Percentiles rank a stretch among this genome's conserved stretches.
These are phyloP conservation scores for Smittia aterrima DNA, from an alignment of 2,888 invertebrate species.

Conservation along the genomic window DNA sequence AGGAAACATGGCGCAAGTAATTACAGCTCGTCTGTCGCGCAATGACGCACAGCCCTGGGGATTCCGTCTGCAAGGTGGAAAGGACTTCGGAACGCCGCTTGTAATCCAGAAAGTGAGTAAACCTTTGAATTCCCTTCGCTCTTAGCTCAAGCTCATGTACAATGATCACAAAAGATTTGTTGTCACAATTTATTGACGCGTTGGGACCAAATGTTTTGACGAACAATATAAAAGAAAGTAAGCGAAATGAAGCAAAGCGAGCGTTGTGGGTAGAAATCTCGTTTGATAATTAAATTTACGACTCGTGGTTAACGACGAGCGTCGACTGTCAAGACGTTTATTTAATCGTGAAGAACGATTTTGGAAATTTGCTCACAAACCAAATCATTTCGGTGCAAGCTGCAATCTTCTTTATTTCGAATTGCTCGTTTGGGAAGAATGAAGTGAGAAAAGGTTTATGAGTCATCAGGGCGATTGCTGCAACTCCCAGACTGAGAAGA, in stretches of 20 bases:
- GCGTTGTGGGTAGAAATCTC: neutral
- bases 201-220: neutral
- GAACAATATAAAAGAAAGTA: neutral
- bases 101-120: slow-evolving; percentile 85
- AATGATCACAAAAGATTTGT: neutral
- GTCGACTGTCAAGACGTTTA: neutral
- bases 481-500: neutral
- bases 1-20: slow-evolving; percentile 70
- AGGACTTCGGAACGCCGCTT: slow-evolving; percentile 87
- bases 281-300: neutral
- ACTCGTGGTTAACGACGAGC: neutral
- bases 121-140: neutral
- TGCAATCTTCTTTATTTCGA: neutral
- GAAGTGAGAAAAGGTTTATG: neutral
- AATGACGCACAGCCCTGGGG: slow-evolving; percentile 86
- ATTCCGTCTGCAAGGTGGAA: slow-evolving; percentile 89
- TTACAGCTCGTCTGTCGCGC: slow-evolving; percentile 83
- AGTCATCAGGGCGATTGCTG: neutral
- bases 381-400: neutral
- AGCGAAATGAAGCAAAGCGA: neutral
- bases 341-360: neutral
- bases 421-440: neutral
- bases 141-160: neutral
- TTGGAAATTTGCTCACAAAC: neutral
- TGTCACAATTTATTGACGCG: neutral